phyloP scores from a whole-genome alignment of 2,113 vertebrate genomes.

The Forbesichthys agassizii region DNA sequence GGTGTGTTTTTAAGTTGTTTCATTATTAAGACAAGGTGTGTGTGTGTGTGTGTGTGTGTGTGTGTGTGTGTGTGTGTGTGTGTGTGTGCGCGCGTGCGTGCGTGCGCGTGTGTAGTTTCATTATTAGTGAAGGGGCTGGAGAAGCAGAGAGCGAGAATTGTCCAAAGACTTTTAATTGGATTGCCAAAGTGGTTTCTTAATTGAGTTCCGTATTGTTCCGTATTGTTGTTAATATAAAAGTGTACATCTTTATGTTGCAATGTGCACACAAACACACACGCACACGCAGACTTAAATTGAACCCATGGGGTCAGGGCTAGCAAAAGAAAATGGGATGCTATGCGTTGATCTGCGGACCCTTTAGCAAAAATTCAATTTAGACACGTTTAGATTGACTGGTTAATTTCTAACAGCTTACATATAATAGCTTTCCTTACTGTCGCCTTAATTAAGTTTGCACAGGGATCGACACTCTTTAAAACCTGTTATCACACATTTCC shows the following conservation, averaged over 20 bases:
- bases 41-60: not conserved
- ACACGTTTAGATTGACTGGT: constrained; percentile 68
- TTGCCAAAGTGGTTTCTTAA: constrained; percentile 72
- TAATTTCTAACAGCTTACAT: constrained; percentile 72
- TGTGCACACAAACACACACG: constrained; percentile 10
- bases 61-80: constrained; percentile 16
- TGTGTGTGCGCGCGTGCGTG: not conserved
- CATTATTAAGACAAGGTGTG: constrained; percentile 66
- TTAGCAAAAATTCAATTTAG: constrained; percentile 75
- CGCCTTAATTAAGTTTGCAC: constrained; percentile 75
- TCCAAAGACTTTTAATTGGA: constrained; percentile 78
- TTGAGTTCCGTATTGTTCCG: constrained; percentile 70
- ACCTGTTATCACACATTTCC: constrained; percentile 67
- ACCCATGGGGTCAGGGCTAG: constrained; percentile 71
- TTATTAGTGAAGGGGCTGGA: constrained; percentile 53
- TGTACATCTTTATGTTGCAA: constrained; percentile 63
- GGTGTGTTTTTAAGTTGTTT: constrained; percentile 72
- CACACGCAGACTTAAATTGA: constrained; percentile 64
- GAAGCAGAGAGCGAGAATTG: constrained; percentile 58
- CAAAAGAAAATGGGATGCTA: constrained; percentile 64
- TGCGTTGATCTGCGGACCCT: constrained; percentile 66
- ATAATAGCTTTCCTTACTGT: constrained; percentile 76
- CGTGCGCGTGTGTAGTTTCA: constrained; percentile 58
- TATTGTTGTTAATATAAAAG: constrained; percentile 70
- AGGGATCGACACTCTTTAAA: constrained; percentile 56